Evolutionary conservation across 2,888 invertebrate species (phyloP), one percentile per base, ranked within the genome.

Genomic region (Orchesella flavescens): DNA sequence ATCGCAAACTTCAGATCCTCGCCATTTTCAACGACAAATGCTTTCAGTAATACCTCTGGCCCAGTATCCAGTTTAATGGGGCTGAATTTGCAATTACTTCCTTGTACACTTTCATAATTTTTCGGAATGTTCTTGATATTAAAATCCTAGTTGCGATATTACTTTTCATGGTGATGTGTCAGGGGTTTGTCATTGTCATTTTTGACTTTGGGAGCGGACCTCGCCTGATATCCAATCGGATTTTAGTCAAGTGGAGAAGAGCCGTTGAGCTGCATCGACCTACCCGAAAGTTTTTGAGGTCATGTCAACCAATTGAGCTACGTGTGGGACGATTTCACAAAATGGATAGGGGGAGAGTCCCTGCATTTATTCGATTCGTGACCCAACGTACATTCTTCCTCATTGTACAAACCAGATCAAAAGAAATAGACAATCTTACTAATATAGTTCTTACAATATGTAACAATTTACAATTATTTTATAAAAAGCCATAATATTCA

Each of bases 281-380:
- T 43, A 34, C 34, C 34, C 0, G 7, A 34, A 46, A n/a, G 7
- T 65, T 74, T 46, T 63, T 65, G 21, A 5, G 34, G 24, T 55
- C 46, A 3, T 63, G 74, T 65, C 74, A 21, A 0, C n/a, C 24
- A n/a, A 74, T 74, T 24, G 34, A 57, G 5, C 7, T 74, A 53
- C 1, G 21, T 23, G 24, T 74, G 0, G 74, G 74, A 9, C 49
- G 21, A 17, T 74, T 74, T 65, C 74, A 74, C 61, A 49, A 74
- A 53, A 63, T 74, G 63, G 74, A 74, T 34, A 65, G 63, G 12
- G 24, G 9, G 1, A 46, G 74, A 53, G 34, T 34, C 0, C 34
- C 65, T 49, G 74, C 74, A 0, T 53, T 74, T 10, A 24, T 74
- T 15, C 17, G 74, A n/a, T 74, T 74, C 49, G 17, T 46, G 5